Conservation (phyloP, 2,113 vertebrate species). For the Callipepla squamata region DNA sequence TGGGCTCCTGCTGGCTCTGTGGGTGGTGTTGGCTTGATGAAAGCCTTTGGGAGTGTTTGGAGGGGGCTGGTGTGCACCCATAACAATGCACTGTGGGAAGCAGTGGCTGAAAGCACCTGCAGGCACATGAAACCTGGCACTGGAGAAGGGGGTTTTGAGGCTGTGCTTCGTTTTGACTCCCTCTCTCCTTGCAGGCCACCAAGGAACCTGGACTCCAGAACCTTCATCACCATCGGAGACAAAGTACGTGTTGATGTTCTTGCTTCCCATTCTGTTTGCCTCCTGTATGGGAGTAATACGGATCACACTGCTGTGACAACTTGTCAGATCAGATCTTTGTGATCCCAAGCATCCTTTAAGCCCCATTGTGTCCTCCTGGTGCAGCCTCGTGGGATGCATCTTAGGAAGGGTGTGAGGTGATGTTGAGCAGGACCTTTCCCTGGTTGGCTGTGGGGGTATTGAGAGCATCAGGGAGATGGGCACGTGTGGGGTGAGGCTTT, state of each 20-base stretch:
- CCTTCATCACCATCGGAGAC: constrained; percentile 85
- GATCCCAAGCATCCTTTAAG: neutral
- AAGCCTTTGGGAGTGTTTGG: neutral
- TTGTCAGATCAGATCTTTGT: neutral
- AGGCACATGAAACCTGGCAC: neutral
- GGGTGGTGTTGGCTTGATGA: neutral
- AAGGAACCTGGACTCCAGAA: constrained; percentile 82
- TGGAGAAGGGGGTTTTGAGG: neutral
- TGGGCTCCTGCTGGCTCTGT: neutral
- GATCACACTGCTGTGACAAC: neutral
- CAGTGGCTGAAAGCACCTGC: neutral
- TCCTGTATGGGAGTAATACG: neutral
- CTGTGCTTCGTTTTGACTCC: neutral
- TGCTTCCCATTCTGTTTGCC: neutral
- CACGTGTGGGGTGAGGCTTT: neutral
- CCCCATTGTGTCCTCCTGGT: neutral
- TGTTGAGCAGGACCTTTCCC: neutral
- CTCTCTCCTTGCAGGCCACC: constrained; percentile 71
- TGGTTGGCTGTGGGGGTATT: neutral
- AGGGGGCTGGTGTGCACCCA: neutral
- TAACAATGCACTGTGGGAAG: neutral
- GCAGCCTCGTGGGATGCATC: neutral
- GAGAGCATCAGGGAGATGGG: neutral
- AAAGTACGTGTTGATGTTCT: constrained; percentile 59
- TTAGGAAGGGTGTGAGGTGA: neutral